Evolutionary conservation across 2,113 vertebrate species (phyloP).

Genomic region (Osmerus mordax): DNA sequence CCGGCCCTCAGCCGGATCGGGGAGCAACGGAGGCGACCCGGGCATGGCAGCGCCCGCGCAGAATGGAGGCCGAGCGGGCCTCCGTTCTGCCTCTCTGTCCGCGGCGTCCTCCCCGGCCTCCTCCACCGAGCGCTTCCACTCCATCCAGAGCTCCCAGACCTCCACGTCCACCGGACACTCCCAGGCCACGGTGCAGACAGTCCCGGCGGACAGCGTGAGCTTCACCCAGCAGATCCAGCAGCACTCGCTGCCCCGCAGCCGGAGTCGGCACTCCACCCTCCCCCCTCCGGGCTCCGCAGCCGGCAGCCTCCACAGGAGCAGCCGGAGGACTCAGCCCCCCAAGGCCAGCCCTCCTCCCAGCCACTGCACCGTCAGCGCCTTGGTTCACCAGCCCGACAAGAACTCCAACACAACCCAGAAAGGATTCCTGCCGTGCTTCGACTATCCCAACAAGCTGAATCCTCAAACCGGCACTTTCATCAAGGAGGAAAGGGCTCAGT

Average conservation of each 20-base stretch:
- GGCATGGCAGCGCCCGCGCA: not conserved
- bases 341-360: slow-evolving; percentile 45
- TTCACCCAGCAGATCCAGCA: slow-evolving; percentile 78
- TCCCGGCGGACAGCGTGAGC: slow-evolving; percentile 74
- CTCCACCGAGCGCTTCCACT: slow-evolving; percentile 68
- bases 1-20: slow-evolving; percentile 45
- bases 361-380: slow-evolving; percentile 46
- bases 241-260: slow-evolving; percentile 74
- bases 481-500: slow-evolving; percentile 45
- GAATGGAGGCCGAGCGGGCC: slow-evolving; percentile 29
- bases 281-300: slow-evolving; percentile 50
- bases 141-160: slow-evolving; percentile 70
- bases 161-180: slow-evolving; percentile 74
- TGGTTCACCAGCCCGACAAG: slow-evolving; percentile 51
- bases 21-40: slow-evolving; percentile 21
- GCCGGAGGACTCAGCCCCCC: slow-evolving; percentile 38
- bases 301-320: slow-evolving; percentile 61
- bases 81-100: slow-evolving; percentile 63
- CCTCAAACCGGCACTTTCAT: slow-evolving; percentile 51
- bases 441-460: slow-evolving; percentile 57
- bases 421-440: slow-evolving; percentile 34
- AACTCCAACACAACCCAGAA: slow-evolving; percentile 36
- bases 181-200: slow-evolving; percentile 70
- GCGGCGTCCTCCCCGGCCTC: slow-evolving; percentile 68
- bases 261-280: slow-evolving; percentile 68